Evolutionary conservation across 2,113 vertebrate genomes (phyloP).

Genomic region (Caracal caracal): DNA sequence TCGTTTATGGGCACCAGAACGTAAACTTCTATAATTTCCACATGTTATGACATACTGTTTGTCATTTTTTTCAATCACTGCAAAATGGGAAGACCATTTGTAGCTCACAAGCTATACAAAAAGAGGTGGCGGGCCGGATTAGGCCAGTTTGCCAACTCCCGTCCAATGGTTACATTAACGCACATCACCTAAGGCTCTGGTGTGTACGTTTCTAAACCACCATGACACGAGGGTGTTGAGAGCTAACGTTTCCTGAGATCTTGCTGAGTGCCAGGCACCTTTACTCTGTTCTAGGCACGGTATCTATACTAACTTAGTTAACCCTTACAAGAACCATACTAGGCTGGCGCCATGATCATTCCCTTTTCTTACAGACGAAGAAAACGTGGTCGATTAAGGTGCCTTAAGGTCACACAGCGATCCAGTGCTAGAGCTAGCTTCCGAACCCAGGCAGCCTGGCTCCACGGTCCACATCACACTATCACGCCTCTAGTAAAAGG

Average conservation of each 20-base stretch:
- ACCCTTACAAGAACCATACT: neutral
- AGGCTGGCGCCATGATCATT: neutral
- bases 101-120: neutral
- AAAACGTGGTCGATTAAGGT: neutral
- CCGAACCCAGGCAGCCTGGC: too few relatives aligned
- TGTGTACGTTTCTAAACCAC: neutral
- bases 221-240: neutral
- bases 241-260: neutral
- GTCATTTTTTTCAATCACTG: neutral
- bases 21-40: neutral
- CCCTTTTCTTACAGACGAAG: neutral
- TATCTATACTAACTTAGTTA: neutral
- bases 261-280: neutral
- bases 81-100: neutral
- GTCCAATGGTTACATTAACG: neutral
- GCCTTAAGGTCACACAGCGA: neutral
- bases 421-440: neutral
- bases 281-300: too few relatives aligned
- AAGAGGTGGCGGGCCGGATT: neutral
- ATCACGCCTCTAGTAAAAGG: neutral
- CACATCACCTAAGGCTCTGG: too few relatives aligned
- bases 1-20: too few relatives aligned
- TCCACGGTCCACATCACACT: neutral
- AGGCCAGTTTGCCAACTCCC: neutral
- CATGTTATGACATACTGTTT: neutral